A percentile compares a stretch with the other conserved stretches of the same genome.
phyloP scores from a whole-genome alignment of 2,888 invertebrate species.

The Diabrotica balteata region DNA sequence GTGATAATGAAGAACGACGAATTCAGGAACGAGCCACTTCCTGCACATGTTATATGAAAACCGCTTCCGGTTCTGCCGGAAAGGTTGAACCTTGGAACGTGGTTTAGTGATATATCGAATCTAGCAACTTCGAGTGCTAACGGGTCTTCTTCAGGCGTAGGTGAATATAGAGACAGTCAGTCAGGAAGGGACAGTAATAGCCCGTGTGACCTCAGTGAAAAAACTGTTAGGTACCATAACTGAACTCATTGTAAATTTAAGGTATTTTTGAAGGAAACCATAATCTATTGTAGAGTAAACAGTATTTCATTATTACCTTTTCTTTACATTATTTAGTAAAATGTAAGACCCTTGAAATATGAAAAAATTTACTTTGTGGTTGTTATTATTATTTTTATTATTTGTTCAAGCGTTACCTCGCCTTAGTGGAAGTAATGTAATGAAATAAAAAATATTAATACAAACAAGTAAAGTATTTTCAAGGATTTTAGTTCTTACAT shows the following conservation, averaged over 20 bases:
- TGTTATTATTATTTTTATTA: too few relatives aligned
- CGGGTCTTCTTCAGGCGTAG: constrained; percentile 41
- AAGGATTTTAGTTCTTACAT: too few relatives aligned
- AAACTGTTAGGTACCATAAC: constrained; percentile 37
- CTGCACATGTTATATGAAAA: constrained; percentile 81
- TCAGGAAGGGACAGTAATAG: constrained; percentile 54
- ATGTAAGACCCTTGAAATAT: too few relatives aligned
- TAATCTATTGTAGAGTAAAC: constrained; percentile 10
- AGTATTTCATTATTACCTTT: neutral
- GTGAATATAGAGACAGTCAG: constrained; percentile 44
- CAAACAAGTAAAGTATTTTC: too few relatives aligned
- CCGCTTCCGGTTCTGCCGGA: constrained; percentile 83
- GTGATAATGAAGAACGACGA: constrained; percentile 69
- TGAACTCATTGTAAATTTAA: constrained; percentile 15
- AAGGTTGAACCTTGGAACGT: constrained; percentile 66
- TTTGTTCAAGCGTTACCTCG: too few relatives aligned
- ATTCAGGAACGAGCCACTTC: constrained; percentile 62
- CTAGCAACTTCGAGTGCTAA: constrained; percentile 54
- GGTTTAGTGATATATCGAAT: constrained; percentile 60
- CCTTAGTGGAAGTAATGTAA: too few relatives aligned
- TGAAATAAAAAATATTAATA: too few relatives aligned
- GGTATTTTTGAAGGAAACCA: neutral
- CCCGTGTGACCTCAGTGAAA: constrained; percentile 50
- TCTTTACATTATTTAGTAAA: too few relatives aligned
- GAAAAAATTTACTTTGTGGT: too few relatives aligned